Percentiles rank a stretch among this genome's conserved stretches.
These are phyloP conservation scores for Cataglyphis cursor DNA, from an alignment of 2,888 invertebrate genomes.

Conservation along the genomic window DNA sequence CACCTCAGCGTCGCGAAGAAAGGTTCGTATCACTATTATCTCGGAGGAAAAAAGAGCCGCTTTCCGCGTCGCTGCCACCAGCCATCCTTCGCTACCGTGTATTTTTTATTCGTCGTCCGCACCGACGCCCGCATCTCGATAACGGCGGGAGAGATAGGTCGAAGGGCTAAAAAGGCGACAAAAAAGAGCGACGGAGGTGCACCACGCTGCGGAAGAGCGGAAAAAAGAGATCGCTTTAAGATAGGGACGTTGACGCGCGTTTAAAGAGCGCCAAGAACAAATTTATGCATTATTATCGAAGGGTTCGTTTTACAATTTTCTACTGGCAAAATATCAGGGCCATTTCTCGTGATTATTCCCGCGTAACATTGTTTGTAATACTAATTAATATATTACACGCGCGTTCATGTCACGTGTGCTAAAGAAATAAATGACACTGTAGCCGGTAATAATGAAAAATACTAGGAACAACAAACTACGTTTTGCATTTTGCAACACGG, in stretches of 20 bases:
- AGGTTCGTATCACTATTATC: slow-evolving; percentile 46
- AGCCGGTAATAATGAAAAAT: slow-evolving; percentile 39
- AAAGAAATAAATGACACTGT: slow-evolving; percentile 42
- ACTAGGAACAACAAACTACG: neutral
- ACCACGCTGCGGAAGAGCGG: neutral
- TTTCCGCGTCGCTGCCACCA: slow-evolving; percentile 20
- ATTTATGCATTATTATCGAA: slow-evolving; percentile 33
- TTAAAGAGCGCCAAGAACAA: slow-evolving; percentile 16
- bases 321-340: neutral
- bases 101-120: slow-evolving; percentile 19
- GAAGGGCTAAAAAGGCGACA: neutral
- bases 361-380: slow-evolving; percentile 32
- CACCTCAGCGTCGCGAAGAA: neutral
- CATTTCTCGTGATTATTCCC: slow-evolving; percentile 35
- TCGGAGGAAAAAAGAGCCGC: slow-evolving; percentile 3
- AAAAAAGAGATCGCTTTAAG: slow-evolving; percentile 7
- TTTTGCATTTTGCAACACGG: slow-evolving; percentile 18
- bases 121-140: slow-evolving; percentile 12
- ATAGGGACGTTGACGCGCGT: neutral
- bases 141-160: slow-evolving; percentile 23
- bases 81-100: neutral
- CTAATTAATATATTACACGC: slow-evolving; percentile 42
- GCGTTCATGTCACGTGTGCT: slow-evolving; percentile 12
- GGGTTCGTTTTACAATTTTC: neutral
- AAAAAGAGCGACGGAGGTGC: neutral